Evolutionary conservation across 2,797 vertebrate species (phyloP).

Genomic region (Remorina albescens): DNA sequence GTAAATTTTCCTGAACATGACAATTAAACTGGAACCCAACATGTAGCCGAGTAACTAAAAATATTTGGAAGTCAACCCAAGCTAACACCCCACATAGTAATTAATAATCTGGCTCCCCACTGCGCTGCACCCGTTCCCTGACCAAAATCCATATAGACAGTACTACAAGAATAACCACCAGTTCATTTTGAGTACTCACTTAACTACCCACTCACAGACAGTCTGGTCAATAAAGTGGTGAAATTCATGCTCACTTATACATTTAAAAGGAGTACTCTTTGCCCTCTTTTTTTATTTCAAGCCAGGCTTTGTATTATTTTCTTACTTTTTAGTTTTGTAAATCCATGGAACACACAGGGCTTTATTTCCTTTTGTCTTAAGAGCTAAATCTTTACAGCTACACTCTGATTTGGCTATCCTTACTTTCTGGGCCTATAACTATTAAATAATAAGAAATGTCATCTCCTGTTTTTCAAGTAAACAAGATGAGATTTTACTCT

Average conservation of each 20-base stretch:
- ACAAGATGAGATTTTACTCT: neutral
- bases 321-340: neutral
- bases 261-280: neutral
- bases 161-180: constrained; percentile 4
- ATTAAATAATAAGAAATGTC: neutral
- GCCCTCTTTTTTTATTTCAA: too few relatives aligned
- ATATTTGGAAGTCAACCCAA: constrained; percentile 26
- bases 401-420: neutral
- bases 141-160: constrained; percentile 10
- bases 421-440: neutral
- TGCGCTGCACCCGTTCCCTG: constrained; percentile 6
- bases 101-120: constrained; percentile 6
- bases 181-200: neutral
- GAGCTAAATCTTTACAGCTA: neutral
- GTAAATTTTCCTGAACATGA: neutral
- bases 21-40: neutral
- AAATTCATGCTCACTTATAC: constrained; percentile 14
- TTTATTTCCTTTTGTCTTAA: constrained; percentile 1
- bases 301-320: too few relatives aligned
- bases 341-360: neutral
- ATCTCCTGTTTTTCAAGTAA: neutral
- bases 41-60: constrained; percentile 1
- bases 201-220: constrained; percentile 4
- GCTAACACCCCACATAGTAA: neutral
- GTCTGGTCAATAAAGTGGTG: constrained; percentile 14